These are phyloP conservation scores for Eupithecia exiguata DNA, from an alignment of 2,888 invertebrate genomes.

Conservation along the genomic window DNA sequence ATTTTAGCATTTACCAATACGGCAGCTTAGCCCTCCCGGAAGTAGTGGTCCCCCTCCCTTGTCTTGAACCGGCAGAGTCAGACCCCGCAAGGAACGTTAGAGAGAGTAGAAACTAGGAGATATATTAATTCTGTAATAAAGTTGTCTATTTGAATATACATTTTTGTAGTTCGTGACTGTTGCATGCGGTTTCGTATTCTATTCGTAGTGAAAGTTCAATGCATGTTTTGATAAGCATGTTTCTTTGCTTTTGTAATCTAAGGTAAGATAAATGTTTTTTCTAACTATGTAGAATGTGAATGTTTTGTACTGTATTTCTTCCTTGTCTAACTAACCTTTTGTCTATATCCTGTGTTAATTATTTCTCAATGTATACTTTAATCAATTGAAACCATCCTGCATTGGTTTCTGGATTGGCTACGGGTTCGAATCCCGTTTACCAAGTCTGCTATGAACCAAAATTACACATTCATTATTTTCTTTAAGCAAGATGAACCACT, in stretches of 20 bases:
- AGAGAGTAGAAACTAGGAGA: conserved; percentile 35
- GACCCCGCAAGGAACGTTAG: conserved; percentile 43
- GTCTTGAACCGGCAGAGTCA: conserved; percentile 49
- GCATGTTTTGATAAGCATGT: conserved; percentile 23
- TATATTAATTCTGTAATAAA: conserved; percentile 14
- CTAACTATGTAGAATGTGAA: conserved; percentile 2
- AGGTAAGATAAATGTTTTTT: conserved; percentile 25
- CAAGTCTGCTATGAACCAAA: neutral
- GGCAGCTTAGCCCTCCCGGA: conserved; percentile 73
- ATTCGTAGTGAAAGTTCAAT: conserved; percentile 15
- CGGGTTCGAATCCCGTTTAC: neutral
- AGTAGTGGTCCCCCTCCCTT: conserved; percentile 62
- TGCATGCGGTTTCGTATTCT: conserved; percentile 24
- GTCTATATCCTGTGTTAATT: neutral
- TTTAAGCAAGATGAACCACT: neutral
- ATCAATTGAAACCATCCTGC: neutral
- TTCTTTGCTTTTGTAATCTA: conserved; percentile 11
- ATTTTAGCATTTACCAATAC: conserved; percentile 83
- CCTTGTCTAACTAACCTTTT: neutral
- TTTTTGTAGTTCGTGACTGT: conserved; percentile 20
- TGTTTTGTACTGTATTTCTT: conserved; percentile 10
- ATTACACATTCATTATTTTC: neutral
- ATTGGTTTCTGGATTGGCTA: neutral
- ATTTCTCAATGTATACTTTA: neutral
- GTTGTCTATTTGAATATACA: conserved; percentile 17